phyloP scores from a whole-genome alignment of 2,113 vertebrate species.

The Phalacrocorax carbo region DNA sequence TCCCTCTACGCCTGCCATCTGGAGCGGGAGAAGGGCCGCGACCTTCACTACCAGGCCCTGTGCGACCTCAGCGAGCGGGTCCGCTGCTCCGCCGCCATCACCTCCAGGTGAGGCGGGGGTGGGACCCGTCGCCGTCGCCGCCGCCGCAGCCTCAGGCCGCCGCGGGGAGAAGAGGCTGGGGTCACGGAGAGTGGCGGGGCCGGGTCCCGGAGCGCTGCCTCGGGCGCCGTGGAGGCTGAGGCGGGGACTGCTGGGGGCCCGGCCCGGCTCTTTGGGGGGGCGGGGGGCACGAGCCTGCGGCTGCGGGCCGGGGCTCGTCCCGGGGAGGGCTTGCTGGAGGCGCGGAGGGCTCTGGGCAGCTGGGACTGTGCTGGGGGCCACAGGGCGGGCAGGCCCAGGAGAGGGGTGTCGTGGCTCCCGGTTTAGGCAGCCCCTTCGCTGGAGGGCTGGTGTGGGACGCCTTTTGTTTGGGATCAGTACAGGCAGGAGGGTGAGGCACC shows the following conservation, averaged over 20 bases:
- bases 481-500: not conserved
- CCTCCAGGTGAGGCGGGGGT: too few relatives aligned
- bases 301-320: not conserved
- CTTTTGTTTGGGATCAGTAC: accelerated
- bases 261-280: not conserved
- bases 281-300: not conserved
- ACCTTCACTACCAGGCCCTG: too few relatives aligned
- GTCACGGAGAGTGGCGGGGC: not conserved
- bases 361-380: not conserved
- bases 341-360: not conserved
- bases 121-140: too few relatives aligned
- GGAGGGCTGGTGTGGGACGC: not conserved
- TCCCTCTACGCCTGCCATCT: too few relatives aligned
- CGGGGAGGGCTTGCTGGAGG: not conserved
- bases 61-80: too few relatives aligned
- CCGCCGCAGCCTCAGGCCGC: too few relatives aligned
- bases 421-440: not conserved
- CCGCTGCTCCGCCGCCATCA: too few relatives aligned
- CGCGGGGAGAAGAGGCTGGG: too few relatives aligned
- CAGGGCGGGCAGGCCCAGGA: not conserved
- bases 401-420: not conserved
- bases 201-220: not conserved
- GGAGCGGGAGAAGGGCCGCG: too few relatives aligned
- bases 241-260: too few relatives aligned
- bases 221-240: too few relatives aligned